Base-by-base conservation (phyloP, 2,888 invertebrate genomes). In the Erynnis tages region DNA sequence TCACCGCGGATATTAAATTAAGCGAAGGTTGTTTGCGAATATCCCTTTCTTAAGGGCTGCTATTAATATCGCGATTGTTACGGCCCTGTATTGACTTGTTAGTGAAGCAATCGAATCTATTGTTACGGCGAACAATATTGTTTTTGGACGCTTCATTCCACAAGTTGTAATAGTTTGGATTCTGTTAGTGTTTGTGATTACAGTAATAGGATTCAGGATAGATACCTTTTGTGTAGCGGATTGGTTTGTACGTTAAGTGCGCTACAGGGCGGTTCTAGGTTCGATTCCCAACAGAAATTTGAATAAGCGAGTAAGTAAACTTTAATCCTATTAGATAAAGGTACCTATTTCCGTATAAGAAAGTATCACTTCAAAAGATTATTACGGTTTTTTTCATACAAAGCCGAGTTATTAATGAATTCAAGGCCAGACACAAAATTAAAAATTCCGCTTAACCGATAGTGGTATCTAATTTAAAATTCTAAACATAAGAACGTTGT, bases 1-100 rank as follows among this genome's bases (percentile, higher is more conserved):
- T 81, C 79, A 82, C 73, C 66, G 60, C 63, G 73, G 71, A 78
- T 82, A 82, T 81, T 76, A 82, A 79, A 80, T 79, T 75, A 73
- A 71, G 76, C 75, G 73, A 68, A 67, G 65, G 64, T 38, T 60
- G 56, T 59, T 54, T 57, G 61, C 62, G 59, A 69, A 71, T 68
- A 66, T 66, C 70, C 69, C 73, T 77, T 71, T 71, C 76, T 72
- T 45, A 45, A 53, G 52, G 64, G 62, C 54, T 65, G 50, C 50
- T 50, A 50, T 50, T 50, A 50, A 50, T 50, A 50, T 50, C 35
- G 8, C 50, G 44, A 50, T 44, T 52, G 50, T 52, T 44, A 52
- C 50, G 50, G 49, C 13, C 23, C 17, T 52, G 50, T 44, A 52
- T 44, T 52, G 61, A 58, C 63, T 67, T 65, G 67, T 72, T 71